Conservation (phyloP, 2,888 invertebrate species). For the Tholera decimalis region DNA sequence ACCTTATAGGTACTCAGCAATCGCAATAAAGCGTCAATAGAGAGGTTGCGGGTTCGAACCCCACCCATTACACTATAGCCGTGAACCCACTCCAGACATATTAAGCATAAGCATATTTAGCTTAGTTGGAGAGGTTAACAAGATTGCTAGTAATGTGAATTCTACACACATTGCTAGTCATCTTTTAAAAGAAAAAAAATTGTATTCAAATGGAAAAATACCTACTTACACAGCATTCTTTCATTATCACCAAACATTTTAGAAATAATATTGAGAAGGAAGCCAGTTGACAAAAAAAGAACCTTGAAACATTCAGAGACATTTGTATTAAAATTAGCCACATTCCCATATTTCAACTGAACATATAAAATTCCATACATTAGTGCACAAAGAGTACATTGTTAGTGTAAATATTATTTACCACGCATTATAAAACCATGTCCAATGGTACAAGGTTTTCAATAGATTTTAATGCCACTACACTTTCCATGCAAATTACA, state of each 20-base stretch:
- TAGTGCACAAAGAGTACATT: conserved; percentile 4
- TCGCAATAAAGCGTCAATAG: too few relatives aligned
- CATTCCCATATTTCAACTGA: not conserved
- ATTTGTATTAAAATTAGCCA: not conserved
- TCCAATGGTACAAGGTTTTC: conserved; percentile 43
- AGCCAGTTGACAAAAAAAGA: not conserved
- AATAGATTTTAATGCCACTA: conserved; percentile 37
- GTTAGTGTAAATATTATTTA: conserved; percentile 35
- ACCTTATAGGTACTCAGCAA: too few relatives aligned
- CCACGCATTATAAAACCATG: conserved; percentile 18
- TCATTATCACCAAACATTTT: not conserved
- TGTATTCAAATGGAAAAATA: too few relatives aligned
- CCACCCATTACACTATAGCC: too few relatives aligned
- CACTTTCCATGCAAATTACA: conserved; percentile 39
- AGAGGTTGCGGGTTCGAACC: too few relatives aligned
- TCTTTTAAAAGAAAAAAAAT: too few relatives aligned
- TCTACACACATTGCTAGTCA: too few relatives aligned
- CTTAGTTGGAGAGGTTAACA: too few relatives aligned
- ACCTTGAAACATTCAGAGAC: conserved; percentile 10
- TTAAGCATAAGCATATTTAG: too few relatives aligned
- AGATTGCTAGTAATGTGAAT: too few relatives aligned
- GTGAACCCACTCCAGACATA: too few relatives aligned
- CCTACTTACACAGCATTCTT: too few relatives aligned
- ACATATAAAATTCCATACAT: conserved; percentile 2
- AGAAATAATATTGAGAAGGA: not conserved